phyloP scores from a whole-genome alignment of 2,113 vertebrate genomes.

The mouse (Mus musculus) region DNA sequence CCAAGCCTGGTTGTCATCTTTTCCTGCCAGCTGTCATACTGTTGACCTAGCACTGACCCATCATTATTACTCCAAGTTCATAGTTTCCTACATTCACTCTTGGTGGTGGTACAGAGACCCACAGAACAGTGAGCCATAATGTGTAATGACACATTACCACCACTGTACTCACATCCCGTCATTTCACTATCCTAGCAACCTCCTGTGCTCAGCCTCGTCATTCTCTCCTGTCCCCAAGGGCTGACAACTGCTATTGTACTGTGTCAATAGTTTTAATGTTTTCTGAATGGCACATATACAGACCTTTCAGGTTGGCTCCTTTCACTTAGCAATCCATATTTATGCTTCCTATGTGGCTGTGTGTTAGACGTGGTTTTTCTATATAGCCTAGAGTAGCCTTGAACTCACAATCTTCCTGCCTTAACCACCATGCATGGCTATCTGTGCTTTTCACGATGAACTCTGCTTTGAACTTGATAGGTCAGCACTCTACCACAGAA shows the following conservation, averaged over 20 bases:
- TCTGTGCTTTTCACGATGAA: neutral
- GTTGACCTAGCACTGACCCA: neutral
- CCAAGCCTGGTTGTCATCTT: neutral
- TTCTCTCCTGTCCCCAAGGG: too few relatives aligned
- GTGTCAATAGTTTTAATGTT: neutral
- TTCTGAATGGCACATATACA: neutral
- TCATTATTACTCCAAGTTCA: neutral
- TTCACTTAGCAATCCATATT: neutral
- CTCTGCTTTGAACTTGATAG: neutral
- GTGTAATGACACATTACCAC: neutral
- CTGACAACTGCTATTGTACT: neutral
- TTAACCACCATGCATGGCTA: neutral
- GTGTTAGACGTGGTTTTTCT: neutral
- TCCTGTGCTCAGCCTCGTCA: neutral
- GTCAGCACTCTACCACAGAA: neutral
- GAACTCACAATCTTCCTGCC: neutral
- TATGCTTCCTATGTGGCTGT: neutral
- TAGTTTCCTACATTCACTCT: neutral
- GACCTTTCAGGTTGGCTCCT: neutral
- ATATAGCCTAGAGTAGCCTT: neutral
- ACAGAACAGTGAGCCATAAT: neutral
- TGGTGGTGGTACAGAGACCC: neutral
- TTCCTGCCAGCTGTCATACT: neutral
- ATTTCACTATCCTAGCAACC: neutral
- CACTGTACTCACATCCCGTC: neutral